A percentile compares a stretch with the other conserved stretches of the same genome.
Conservation (phyloP, 2,113 vertebrate genomes). For the Antechinus stuartii region DNA sequence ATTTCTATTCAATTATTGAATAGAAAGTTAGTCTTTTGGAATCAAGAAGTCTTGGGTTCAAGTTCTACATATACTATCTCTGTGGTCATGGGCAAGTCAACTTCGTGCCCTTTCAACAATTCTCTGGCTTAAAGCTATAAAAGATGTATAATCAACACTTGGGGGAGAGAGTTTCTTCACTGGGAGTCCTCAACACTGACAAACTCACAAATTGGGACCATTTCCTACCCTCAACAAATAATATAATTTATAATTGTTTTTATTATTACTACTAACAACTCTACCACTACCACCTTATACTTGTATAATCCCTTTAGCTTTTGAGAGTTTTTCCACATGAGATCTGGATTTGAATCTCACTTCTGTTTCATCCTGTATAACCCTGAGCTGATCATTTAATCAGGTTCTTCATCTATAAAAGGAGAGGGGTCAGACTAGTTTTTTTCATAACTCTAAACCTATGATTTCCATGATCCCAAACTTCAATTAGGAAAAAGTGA, state of each 20-base stretch:
- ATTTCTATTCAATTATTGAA: neutral
- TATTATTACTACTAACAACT: neutral
- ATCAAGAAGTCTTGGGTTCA: neutral
- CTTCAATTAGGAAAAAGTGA: constrained; percentile 37
- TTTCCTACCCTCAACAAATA: neutral
- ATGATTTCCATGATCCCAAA: neutral
- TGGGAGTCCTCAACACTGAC: neutral
- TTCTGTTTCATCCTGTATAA: neutral
- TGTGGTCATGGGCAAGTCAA: neutral
- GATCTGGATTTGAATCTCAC: neutral
- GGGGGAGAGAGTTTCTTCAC: neutral
- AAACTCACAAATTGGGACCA: neutral
- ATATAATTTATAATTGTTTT: neutral
- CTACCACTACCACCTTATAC: neutral
- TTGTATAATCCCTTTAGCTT: constrained; percentile 4
- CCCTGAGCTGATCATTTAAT: neutral
- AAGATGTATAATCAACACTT: neutral
- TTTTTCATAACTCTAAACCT: neutral
- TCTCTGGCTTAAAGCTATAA: neutral
- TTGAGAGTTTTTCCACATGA: constrained; percentile 24
- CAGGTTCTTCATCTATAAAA: neutral
- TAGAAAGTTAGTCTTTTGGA: neutral
- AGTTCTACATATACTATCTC: neutral
- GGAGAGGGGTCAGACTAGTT: neutral
- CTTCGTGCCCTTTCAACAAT: neutral